Base-by-base conservation (phyloP, 2,888 invertebrate genomes). In the Poecilobothrus nobilitatus region DNA sequence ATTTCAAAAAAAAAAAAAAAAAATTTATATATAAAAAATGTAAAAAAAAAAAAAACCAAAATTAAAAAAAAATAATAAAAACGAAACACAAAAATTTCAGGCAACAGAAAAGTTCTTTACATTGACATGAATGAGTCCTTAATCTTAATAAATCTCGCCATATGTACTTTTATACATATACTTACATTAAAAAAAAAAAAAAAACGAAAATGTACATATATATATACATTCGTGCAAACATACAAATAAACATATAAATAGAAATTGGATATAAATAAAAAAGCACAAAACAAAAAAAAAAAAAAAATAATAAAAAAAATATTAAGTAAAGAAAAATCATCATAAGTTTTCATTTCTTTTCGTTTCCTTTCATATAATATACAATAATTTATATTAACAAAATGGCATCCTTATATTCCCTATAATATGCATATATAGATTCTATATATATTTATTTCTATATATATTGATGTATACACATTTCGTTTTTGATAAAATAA, bases 81-180 rank as follows among this genome's bases (percentile, higher is more conserved):
- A 18, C 7, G 18, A 15, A 53, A n/a, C 53, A 53, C 15, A 18
- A n/a, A 2, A 53, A 53, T 6, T 41, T 12, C 15, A 12, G 15
- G 15, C 9, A 41, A 41, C 9, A 18, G n/a, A 53, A 53, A 9
- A 53, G n/a, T 53, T 53, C 53, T 53, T 53, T 15, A 53, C 53
- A 53, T 53, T 53, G 53, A 53, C 53, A 53, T 53, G 53, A 53
- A 53, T 53, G 53, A 53, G n/a, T 53, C 53, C 53, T 53, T 53
- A 53, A 53, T 53, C 53, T 53, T 53, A 53, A 53, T 53, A 53
- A 53, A 53, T 53, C 53, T 53, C 53, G 9, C 53, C 6, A 37
- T 37, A 37, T 37, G 37, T 37, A 27, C 27, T 27, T 27, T 27
- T 41, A 27, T 27, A 27, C 27, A 27, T 27, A 27, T 27, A 27